Base-by-base conservation (phyloP, 2,888 invertebrate genomes). In the Phyllotreta striolata region DNA sequence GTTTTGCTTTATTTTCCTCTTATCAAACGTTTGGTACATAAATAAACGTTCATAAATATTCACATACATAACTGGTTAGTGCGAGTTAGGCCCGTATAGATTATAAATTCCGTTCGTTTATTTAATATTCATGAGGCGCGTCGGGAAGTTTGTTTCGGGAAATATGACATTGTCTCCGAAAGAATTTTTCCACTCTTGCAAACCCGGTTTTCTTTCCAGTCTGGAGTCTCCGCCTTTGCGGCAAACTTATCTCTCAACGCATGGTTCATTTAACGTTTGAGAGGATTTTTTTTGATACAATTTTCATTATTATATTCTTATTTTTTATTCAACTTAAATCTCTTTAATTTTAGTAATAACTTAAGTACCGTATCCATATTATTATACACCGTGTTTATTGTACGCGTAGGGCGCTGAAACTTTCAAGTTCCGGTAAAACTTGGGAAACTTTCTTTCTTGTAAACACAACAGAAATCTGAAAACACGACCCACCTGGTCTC, bases 91-190 rank as follows among this genome's bases (percentile, higher is more conserved):
- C 55, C 12, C 37, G 24, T 13, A 24, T 24, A n/a, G 55, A 55
- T 55, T 55, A 55, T 55, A 55, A 55, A 55, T 55, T 55, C 55
- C 14, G 55, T 55, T 55, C 43, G 43, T 55, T 55, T 55, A 55
- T 55, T 55, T 55, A 55, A 55, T 55, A 55, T 55, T 55, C 55
- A 55, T 55, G 55, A 55, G 43, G 12, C 34, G 43, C 24, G 41
- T 34, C 7, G 43, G 41, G 55, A 35, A 55, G 43, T 40, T 55
- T 38, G 35, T 41, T 55, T 55, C 10, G 6, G 41, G 34, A 24
- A 7, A 55, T n/a, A 35, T 41, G 38, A 43, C 43, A 55, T 55
- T 55, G 55, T 55, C 55, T 55, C 34, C 9, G 41, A 9, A 13
- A 6, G 34, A 55, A 7, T 55, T 55, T 52, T 55, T 43, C 40